Evolutionary conservation across 2,113 vertebrate genomes (phyloP).

Genomic region (Rutilus rutilus): DNA sequence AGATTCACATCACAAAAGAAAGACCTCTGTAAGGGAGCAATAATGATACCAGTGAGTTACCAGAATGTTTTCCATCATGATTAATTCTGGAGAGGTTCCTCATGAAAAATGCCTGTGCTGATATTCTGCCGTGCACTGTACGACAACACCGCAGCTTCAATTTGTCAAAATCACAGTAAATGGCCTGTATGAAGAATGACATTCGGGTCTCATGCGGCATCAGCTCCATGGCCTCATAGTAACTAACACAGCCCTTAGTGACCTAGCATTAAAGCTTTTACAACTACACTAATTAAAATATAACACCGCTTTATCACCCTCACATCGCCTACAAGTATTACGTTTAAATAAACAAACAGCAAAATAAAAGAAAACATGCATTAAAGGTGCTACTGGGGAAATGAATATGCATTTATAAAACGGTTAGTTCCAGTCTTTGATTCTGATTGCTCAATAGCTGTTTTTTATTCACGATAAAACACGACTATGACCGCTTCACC

Average conservation of each 20-base stretch:
- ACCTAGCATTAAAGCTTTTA: neutral
- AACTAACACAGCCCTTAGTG: neutral
- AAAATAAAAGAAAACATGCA: slow-evolving; percentile 8
- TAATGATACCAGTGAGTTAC: slow-evolving; percentile 10
- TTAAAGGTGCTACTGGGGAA: neutral
- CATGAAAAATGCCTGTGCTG: slow-evolving; percentile 16
- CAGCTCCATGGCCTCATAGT: neutral
- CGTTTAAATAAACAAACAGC: neutral
- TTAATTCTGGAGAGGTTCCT: slow-evolving; percentile 29
- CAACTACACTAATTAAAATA: slow-evolving; percentile 16
- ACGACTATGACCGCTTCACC: no score
- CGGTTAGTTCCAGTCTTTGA: no score
- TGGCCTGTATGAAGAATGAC: slow-evolving; percentile 24
- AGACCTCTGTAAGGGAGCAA: neutral
- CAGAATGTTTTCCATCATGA: slow-evolving; percentile 12
- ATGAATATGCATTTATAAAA: neutral
- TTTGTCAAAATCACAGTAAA: slow-evolving; percentile 37
- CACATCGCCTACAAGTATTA: neutral
- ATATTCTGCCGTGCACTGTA: neutral
- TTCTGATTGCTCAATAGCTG: no score
- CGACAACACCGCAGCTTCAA: neutral
- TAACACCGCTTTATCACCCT: neutral
- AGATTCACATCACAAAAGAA: slow-evolving; percentile 38
- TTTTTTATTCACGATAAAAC: no score
- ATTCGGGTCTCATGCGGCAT: neutral